phyloP scores from a whole-genome alignment of 1,140 invertebrate species.

The Drosophila insularis region DNA sequence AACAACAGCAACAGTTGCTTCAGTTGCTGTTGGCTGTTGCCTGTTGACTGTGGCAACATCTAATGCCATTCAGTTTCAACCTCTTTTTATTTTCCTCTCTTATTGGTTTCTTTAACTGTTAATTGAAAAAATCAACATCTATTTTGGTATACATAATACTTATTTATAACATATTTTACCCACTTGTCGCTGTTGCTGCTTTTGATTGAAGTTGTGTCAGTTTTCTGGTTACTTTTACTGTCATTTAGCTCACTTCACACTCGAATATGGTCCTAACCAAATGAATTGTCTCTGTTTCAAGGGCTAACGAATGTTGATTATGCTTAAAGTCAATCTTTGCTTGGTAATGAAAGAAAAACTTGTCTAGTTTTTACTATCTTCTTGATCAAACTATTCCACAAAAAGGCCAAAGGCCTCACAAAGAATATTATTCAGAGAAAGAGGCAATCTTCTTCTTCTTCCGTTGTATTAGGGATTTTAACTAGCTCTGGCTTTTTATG shows the following conservation, averaged over 20 bases:
- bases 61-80: conserved; percentile 12
- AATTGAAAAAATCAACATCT: conserved; percentile 71
- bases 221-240: conserved; percentile 62
- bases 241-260: conserved; percentile 68
- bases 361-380: too few species aligned
- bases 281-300: neutral
- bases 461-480: too few species aligned
- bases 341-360: too few species aligned
- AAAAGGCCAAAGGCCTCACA: too few species aligned
- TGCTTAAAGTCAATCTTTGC: too few species aligned
- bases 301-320: too few species aligned
- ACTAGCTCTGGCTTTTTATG: too few species aligned
- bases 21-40: neutral
- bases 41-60: neutral
- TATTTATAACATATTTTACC: conserved; percentile 57
- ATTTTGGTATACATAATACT: conserved; percentile 34
- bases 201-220: neutral
- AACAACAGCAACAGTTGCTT: conserved; percentile 21
- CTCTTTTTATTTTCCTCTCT: conserved; percentile 4
- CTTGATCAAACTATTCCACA: too few species aligned
- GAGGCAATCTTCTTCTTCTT: too few species aligned
- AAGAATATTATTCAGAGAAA: too few species aligned
- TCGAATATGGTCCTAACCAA: neutral
- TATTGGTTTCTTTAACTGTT: conserved; percentile 54
- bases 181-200: conserved; percentile 15